Conservation (phyloP, 2,797 vertebrate species). For the Falco peregrinus region DNA sequence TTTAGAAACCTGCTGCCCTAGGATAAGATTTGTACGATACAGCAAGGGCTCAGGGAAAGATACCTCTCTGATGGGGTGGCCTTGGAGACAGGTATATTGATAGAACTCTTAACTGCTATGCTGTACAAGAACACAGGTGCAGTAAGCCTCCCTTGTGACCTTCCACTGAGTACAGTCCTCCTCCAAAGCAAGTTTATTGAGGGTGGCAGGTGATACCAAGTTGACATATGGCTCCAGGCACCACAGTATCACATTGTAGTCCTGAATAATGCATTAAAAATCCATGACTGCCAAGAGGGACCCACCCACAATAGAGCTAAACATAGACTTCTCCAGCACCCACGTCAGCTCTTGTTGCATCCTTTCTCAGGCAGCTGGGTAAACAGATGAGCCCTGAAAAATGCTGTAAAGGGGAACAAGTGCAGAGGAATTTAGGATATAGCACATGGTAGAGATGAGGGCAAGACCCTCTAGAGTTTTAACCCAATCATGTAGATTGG, state of each 20-base stretch:
- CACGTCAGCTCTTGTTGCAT: not conserved
- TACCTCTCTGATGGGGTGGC: not conserved
- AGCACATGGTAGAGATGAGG: not conserved
- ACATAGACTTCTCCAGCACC: slow-evolving; percentile 16
- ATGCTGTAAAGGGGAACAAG: not conserved
- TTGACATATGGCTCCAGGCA: not conserved
- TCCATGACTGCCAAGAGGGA: not conserved
- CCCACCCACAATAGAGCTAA: slow-evolving; percentile 38
- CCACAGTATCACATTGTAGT: not conserved
- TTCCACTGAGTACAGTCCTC: not conserved
- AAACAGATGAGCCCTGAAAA: not conserved
- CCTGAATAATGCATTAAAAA: slow-evolving; percentile 31
- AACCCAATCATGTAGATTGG: not conserved
- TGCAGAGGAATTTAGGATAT: not conserved
- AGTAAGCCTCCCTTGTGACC: not conserved
- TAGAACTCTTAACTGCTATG: not conserved
- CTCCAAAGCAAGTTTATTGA: not conserved
- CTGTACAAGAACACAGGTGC: not conserved
- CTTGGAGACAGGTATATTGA: not conserved
- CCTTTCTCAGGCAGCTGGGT: not conserved
- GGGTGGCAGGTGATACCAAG: not conserved
- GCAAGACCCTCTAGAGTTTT: not conserved
- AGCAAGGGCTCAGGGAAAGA: not conserved
- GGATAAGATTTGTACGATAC: not conserved
- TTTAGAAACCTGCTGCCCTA: not conserved